Base-by-base conservation (phyloP, 2,113 vertebrate species). In the Scomber scombrus region DNA sequence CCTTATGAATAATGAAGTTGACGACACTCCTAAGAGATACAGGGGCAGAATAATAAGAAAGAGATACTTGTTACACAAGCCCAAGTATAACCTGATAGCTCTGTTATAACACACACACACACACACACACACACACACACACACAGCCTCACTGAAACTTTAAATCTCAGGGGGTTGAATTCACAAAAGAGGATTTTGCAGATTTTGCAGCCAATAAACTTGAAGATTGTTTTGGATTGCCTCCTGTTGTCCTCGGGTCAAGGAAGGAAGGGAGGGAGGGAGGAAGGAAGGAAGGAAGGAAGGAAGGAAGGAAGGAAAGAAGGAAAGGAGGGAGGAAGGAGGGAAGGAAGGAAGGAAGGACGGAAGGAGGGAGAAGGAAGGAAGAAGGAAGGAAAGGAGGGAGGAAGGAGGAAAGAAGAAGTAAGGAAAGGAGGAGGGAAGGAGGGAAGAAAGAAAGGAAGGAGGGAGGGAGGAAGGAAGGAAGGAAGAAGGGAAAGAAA, bases 1-100 rank as follows among this genome's bases (percentile, higher is more conserved):
- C 4, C 46, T 23, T 57, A 43, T 80, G 23, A 83, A 85, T 88
- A 15, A 82, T 80, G 19, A 75, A 84, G 18, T 0, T 40, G 19
- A 61, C n/a, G 19, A 69, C n/a, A 40, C 31, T 51, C 23, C 23
- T 15, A 11, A 43, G 56, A 45, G 19, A 77, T 21, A 15, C 6
- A 23, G 49, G 40, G 5, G 6, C 29, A 75, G 56, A 61, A 72
- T 68, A 60, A 62, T 50, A n/a, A 75, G 34, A 63, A 57, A 52
- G 11, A 52, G 29, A 54, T 57, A 55, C 61, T 26, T 13, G 57
- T 81, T 72, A 7, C 60, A 68, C 31, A 60, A 60, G 56, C 45
- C 15, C 26, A 10, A 4, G 55, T n/a, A 66, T 58, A 14, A 79
- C 49, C 13, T 19, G 54, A 78, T 46, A 2, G 5, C 11, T 70